phyloP scores from a whole-genome alignment of 2,797 vertebrate genomes.

The Tapera naevia region DNA sequence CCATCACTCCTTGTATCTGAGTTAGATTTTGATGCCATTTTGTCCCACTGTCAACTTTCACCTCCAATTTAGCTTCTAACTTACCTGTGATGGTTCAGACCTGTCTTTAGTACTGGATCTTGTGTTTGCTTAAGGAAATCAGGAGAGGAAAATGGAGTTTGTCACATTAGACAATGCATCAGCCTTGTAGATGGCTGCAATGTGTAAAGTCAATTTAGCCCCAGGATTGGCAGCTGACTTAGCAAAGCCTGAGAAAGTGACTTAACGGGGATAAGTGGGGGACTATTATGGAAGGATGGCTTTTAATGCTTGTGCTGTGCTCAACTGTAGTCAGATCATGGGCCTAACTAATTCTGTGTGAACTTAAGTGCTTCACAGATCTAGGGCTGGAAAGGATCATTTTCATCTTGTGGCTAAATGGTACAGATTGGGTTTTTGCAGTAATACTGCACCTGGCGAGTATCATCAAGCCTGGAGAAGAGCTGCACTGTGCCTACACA shows the following conservation, averaged over 20 bases:
- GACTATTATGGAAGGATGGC: background rate
- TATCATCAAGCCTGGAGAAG: background rate
- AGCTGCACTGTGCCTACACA: background rate
- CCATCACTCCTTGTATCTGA: accelerated
- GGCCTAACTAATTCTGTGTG: background rate
- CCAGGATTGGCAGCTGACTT: background rate
- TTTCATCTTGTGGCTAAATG: background rate
- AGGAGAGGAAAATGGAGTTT: background rate
- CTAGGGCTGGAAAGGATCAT: background rate
- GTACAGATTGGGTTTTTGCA: background rate
- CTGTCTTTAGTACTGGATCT: background rate
- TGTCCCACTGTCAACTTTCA: background rate
- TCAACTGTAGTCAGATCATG: background rate
- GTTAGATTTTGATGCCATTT: background rate
- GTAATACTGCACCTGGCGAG: background rate
- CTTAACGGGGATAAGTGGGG: background rate
- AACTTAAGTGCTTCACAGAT: accelerated
- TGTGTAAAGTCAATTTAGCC: background rate
- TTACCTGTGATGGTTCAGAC: background rate
- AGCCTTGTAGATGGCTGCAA: background rate
- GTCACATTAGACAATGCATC: background rate
- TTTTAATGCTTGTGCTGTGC: background rate
- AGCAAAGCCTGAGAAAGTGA: background rate
- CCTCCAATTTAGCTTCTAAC: background rate
- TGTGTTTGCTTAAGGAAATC: background rate